Percentiles rank a stretch among this genome's conserved stretches.
Conservation (phyloP, 2,888 invertebrate genomes). For the Boloria selene region DNA sequence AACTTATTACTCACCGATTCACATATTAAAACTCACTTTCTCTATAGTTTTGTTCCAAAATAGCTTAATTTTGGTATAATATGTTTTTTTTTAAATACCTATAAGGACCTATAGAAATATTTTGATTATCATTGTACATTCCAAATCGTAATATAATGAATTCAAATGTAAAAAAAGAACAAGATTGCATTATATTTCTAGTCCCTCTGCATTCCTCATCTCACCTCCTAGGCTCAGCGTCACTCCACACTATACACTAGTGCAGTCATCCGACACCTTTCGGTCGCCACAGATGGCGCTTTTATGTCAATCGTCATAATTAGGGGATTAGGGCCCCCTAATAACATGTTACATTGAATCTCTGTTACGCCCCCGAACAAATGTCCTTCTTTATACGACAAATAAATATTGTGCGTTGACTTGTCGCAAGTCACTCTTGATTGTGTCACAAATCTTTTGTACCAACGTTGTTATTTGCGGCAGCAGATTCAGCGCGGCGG, state of each 20-base stretch:
- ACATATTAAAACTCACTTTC: no score
- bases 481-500: background rate
- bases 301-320: constrained; percentile 82
- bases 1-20: no score
- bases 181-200: background rate
- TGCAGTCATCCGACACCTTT: constrained; percentile 75
- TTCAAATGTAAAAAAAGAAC: background rate
- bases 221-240: constrained; percentile 40
- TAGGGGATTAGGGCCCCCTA: constrained; percentile 79
- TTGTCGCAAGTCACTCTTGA: constrained; percentile 48
- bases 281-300: constrained; percentile 76
- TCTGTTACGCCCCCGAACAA: constrained; percentile 76
- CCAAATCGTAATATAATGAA: no score
- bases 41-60: no score
- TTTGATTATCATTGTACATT: no score
- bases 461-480: constrained; percentile 19
- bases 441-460: constrained; percentile 39
- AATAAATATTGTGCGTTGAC: constrained; percentile 70
- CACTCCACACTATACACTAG: constrained; percentile 15
- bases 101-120: no score
- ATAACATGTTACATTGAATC: constrained; percentile 79
- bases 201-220: constrained; percentile 7
- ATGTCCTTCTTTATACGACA: constrained; percentile 58
- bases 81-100: no score
- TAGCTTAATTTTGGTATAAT: no score